Conservation (phyloP, 2,888 invertebrate species). For the Agrilus biguttatus region DNA sequence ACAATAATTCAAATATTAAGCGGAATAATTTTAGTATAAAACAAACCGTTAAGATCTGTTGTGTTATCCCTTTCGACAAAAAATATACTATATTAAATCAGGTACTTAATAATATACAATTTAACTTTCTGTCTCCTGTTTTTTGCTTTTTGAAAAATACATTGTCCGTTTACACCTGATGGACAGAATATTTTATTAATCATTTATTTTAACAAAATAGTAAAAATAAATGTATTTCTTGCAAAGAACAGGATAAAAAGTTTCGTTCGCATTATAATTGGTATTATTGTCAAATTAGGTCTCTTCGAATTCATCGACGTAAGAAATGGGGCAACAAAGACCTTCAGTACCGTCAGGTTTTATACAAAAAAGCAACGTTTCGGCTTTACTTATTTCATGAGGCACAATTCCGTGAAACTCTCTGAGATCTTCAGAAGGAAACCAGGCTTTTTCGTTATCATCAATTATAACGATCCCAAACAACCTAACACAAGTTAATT, state of each 20-base stretch:
- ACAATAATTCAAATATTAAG: too few species aligned
- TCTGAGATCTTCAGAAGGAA: constrained; percentile 73
- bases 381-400: constrained; percentile 62
- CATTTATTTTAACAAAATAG: background rate
- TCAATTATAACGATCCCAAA: constrained; percentile 69
- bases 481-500: constrained; percentile 40
- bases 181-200: background rate
- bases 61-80: too few species aligned
- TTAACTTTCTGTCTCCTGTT: too few species aligned
- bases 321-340: constrained; percentile 62
- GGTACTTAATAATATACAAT: too few species aligned
- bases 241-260: too few species aligned
- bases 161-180: too few species aligned
- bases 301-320: constrained; percentile 35
- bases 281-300: constrained; percentile 7
- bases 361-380: constrained; percentile 71
- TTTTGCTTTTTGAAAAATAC: too few species aligned
- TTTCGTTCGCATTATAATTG: background rate
- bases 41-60: too few species aligned
- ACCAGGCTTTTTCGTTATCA: constrained; percentile 85
- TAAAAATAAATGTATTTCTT: background rate
- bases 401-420: constrained; percentile 83
- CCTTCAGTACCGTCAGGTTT: constrained; percentile 71
- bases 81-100: too few species aligned
- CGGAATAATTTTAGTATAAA: too few species aligned